phyloP scores from a whole-genome alignment of 2,797 vertebrate genomes.

The Anguilla obscura region DNA sequence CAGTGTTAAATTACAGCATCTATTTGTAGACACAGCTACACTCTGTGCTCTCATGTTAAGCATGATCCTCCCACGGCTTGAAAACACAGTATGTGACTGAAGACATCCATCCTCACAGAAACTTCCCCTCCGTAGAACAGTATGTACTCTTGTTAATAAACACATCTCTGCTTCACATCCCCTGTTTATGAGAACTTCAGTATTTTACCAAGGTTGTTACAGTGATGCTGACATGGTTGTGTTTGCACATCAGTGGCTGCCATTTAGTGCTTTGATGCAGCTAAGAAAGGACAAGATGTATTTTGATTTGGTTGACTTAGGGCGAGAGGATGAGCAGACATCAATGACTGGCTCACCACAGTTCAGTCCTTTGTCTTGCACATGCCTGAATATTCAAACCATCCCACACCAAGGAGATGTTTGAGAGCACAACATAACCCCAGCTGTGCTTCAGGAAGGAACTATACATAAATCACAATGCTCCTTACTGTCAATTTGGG shows the following conservation, averaged over 20 bases:
- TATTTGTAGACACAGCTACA: not conserved
- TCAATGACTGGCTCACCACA: not conserved
- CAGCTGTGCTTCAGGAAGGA: not conserved
- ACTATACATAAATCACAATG: not conserved
- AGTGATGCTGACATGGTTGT: not conserved
- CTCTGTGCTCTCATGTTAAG: not conserved
- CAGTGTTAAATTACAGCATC: not conserved
- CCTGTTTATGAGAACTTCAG: not conserved
- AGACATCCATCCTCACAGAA: constrained; percentile 8
- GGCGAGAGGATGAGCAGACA: not conserved
- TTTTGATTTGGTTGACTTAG: not conserved
- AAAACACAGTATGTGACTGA: constrained; percentile 16
- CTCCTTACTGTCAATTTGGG: not conserved
- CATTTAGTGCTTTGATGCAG: not conserved
- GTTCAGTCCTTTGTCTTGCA: not conserved
- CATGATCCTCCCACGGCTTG: not conserved
- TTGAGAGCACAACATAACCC: not conserved
- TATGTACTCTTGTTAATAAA: constrained; percentile 8
- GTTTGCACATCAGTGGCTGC: not conserved
- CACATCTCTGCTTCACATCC: constrained; percentile 16
- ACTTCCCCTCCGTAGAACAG: not conserved
- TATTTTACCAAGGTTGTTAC: not conserved
- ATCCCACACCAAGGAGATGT: not conserved
- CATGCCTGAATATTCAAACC: not conserved
- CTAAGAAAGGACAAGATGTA: not conserved